A percentile compares a stretch with the other conserved stretches of the same genome.
Evolutionary conservation across 2,797 vertebrate species (phyloP).

Genomic region (Alcedo atthis): DNA sequence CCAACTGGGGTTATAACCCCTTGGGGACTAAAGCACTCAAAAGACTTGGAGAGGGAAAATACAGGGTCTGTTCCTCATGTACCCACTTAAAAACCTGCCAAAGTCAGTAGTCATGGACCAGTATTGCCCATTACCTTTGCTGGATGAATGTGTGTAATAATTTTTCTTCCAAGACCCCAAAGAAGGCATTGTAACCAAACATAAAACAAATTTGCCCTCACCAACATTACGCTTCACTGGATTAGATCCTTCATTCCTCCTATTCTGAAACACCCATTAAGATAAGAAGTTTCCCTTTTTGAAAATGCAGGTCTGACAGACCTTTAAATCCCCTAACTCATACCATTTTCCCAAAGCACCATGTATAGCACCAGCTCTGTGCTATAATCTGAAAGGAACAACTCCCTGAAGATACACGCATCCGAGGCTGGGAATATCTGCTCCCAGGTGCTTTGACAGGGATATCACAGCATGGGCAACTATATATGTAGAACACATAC

Average conservation of each 20-base stretch:
- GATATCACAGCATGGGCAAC: background rate
- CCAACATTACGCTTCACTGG: background rate
- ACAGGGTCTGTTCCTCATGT: background rate
- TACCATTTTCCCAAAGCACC: background rate
- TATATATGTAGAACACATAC: fast-evolving
- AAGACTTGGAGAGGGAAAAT: background rate
- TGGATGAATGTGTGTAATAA: background rate
- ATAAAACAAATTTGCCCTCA: background rate
- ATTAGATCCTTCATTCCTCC: background rate
- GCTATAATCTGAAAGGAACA: background rate
- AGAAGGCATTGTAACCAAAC: background rate
- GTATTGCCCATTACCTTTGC: background rate
- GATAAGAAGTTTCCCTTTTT: slow-evolving; percentile 7
- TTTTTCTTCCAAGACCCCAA: background rate
- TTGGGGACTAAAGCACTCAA: background rate
- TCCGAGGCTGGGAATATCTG: background rate
- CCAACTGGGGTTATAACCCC: background rate
- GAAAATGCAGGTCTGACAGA: slow-evolving; percentile 7
- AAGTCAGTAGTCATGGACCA: background rate
- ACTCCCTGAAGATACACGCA: background rate
- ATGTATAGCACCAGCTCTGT: background rate
- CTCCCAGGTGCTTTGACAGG: background rate
- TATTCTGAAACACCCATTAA: background rate
- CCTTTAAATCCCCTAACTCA: slow-evolving; percentile 1
- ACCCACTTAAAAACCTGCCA: background rate